phyloP scores from a whole-genome alignment of 2,888 invertebrate species.

The Stegophylla sp. region DNA sequence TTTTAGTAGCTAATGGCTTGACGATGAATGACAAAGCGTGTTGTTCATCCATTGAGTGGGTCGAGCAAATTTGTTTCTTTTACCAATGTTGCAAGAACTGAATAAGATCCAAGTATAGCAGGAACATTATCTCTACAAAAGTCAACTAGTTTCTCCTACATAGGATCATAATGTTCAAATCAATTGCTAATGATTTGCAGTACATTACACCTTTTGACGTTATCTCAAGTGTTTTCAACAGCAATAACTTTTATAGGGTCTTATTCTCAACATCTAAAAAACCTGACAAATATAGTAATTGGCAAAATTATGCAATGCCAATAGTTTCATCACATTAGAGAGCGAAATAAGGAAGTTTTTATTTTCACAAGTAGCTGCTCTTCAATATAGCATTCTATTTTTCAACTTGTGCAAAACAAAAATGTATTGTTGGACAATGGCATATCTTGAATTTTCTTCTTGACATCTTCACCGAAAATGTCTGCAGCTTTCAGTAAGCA shows the following conservation, averaged over 20 bases:
- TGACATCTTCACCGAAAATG: neutral
- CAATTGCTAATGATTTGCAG: constrained; percentile 51
- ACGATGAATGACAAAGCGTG: constrained; percentile 55
- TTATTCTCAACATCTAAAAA: constrained; percentile 42
- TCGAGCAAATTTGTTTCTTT: constrained; percentile 55
- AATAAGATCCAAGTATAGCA: constrained; percentile 59
- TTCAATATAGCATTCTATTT: constrained; percentile 23
- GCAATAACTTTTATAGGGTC: constrained; percentile 45
- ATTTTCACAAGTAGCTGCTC: constrained; percentile 27
- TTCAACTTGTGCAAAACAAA: neutral
- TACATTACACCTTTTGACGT: constrained; percentile 55
- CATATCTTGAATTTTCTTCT: constrained; percentile 28
- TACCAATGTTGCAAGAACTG: constrained; percentile 57
- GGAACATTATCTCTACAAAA: constrained; percentile 59
- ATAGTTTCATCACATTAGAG: constrained; percentile 52
- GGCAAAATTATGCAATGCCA: constrained; percentile 42
- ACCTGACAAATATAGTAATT: constrained; percentile 45
- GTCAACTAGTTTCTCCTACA: constrained; percentile 51
- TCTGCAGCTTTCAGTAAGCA: constrained; percentile 26
- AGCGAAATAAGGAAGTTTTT: constrained; percentile 38
- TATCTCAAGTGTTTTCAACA: constrained; percentile 20
- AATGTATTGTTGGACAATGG: constrained; percentile 36
- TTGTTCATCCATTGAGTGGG: no score
- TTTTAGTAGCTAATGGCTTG: constrained; percentile 59
- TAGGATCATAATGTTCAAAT: constrained; percentile 51